Percentiles rank a stretch among this genome's conserved stretches.
These are phyloP conservation scores for Galago senegalensis DNA, from an alignment of 2,797 vertebrate species.

Conservation along the genomic window DNA sequence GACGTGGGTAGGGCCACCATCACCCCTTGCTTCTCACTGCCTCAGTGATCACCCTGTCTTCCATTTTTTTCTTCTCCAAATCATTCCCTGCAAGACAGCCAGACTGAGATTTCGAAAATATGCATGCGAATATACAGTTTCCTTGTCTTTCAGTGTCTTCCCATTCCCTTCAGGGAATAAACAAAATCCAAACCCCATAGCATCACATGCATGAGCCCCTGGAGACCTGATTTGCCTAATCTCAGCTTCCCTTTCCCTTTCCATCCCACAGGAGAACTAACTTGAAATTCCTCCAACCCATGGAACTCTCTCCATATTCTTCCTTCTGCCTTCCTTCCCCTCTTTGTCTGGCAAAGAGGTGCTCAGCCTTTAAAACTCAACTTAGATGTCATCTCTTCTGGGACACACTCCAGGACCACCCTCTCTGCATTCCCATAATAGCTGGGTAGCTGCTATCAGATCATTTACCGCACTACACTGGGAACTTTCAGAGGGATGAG, in stretches of 20 bases:
- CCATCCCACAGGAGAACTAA: slow-evolving; percentile 12
- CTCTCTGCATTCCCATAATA: background rate
- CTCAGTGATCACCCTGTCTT: background rate
- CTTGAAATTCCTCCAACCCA: slow-evolving; percentile 47
- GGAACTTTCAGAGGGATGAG: background rate
- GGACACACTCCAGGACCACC: background rate
- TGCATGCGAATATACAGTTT: background rate
- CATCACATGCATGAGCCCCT: background rate
- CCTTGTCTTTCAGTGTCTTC: background rate
- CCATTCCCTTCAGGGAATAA: background rate
- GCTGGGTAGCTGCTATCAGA: background rate
- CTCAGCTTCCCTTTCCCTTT: slow-evolving; percentile 16
- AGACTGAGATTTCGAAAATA: background rate
- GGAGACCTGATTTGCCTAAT: background rate
- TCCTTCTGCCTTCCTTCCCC: background rate
- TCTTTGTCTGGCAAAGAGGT: background rate
- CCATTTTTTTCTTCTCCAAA: background rate
- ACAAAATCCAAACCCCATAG: background rate
- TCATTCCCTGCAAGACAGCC: background rate
- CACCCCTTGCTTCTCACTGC: background rate
- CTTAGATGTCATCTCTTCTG: background rate
- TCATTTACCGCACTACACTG: background rate
- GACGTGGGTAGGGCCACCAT: background rate
- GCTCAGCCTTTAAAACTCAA: slow-evolving; percentile 3
- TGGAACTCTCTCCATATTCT: background rate